Conservation (phyloP, 2,888 invertebrate genomes). For the Phaedon cochleariae region DNA sequence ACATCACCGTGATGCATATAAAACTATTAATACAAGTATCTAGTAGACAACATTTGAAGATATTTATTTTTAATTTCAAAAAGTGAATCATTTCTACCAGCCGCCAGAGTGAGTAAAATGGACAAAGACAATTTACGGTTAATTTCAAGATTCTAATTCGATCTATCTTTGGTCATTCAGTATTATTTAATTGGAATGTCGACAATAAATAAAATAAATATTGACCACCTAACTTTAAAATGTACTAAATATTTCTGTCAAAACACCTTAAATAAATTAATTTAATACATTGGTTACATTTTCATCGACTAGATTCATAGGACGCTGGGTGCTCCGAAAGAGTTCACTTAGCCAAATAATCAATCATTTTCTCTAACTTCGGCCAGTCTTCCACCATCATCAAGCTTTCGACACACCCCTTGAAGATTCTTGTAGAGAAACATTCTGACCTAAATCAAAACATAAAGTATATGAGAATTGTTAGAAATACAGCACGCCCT, state of each 20-base stretch:
- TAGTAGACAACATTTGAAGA: too few relatives aligned
- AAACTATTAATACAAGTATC: not conserved
- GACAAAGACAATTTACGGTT: not conserved
- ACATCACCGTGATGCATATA: not conserved
- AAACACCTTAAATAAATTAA: constrained; percentile 51
- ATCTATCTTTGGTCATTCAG: constrained; percentile 39
- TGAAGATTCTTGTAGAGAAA: constrained; percentile 82
- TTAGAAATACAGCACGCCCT: not conserved
- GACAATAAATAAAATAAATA: constrained; percentile 40
- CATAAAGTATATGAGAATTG: constrained; percentile 23
- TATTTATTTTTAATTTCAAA: not conserved
- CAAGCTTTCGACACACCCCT: constrained; percentile 82
- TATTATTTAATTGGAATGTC: constrained; percentile 17
- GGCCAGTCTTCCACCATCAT: constrained; percentile 80
- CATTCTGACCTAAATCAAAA: constrained; percentile 75
- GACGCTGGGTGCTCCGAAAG: constrained; percentile 46
- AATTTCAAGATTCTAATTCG: not conserved
- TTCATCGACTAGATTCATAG: constrained; percentile 57
- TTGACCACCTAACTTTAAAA: constrained; percentile 42
- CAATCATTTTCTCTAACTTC: constrained; percentile 80
- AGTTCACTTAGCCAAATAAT: constrained; percentile 73
- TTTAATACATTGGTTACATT: constrained; percentile 52
- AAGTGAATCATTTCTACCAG: not conserved
- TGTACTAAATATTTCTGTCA: constrained; percentile 51
- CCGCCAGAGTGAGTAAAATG: not conserved